phyloP scores from a whole-genome alignment of 2,888 invertebrate genomes.

The Ctenicera cuprea region DNA sequence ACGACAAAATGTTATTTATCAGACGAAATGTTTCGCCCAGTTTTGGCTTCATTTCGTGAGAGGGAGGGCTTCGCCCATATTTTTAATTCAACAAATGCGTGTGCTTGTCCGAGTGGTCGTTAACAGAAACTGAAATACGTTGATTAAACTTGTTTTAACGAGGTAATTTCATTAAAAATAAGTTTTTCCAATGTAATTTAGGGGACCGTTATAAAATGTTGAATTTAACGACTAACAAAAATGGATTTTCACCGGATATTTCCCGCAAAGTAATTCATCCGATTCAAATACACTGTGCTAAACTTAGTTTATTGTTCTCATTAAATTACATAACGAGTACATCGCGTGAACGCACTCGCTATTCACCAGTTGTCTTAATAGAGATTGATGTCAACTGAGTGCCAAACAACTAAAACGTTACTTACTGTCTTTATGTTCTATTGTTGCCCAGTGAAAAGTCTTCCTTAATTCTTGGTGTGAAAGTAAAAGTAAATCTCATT shows the following conservation, averaged over 20 bases:
- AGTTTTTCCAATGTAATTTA: too few species aligned
- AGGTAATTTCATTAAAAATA: too few species aligned
- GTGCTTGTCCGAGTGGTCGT: too few species aligned
- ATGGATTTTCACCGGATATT: not conserved
- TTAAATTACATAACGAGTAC: conserved; percentile 29
- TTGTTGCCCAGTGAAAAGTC: conserved; percentile 8
- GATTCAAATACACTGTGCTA: conserved; percentile 9
- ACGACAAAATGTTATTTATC: too few species aligned
- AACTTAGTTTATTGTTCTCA: conserved; percentile 10
- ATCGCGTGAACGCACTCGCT: conserved; percentile 17
- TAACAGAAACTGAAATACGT: too few species aligned
- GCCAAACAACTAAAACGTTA: conserved; percentile 1
- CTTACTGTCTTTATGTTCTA: not conserved
- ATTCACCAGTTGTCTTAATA: conserved; percentile 19
- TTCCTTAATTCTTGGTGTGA: conserved; percentile 51
- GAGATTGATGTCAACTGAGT: conserved; percentile 22
- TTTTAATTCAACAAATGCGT: too few species aligned
- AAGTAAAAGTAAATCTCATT: conserved; percentile 49
- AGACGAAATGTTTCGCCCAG: too few species aligned
- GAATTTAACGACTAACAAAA: not conserved
- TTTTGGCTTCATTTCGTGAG: too few species aligned
- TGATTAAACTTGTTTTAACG: too few species aligned
- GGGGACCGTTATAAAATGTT: too few species aligned
- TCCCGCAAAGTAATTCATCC: not conserved
- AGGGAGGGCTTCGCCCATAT: too few species aligned